A percentile compares a stretch with the other conserved stretches of the same genome.
phyloP scores from a whole-genome alignment of 2,113 vertebrate species.

The Cyanoderma ruficeps region DNA sequence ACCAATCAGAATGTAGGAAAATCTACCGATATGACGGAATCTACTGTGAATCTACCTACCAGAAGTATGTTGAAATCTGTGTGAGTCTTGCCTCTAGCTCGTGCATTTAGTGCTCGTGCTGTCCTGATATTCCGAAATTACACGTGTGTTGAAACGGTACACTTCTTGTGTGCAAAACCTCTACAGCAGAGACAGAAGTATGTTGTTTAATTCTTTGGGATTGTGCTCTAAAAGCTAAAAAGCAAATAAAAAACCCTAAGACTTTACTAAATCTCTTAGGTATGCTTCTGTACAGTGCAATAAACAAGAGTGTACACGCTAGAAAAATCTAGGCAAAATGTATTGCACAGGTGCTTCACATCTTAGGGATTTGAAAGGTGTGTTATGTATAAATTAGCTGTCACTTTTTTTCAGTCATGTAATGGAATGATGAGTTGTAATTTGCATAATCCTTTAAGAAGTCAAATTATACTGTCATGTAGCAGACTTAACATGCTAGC shows the following conservation, averaged over 20 bases:
- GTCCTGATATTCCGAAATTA: constrained; percentile 74
- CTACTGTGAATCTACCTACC: constrained; percentile 88
- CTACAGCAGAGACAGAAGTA: constrained; percentile 53
- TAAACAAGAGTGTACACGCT: constrained; percentile 76
- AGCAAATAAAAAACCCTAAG: constrained; percentile 27
- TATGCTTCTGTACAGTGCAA: constrained; percentile 75
- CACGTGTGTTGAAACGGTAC: constrained; percentile 71
- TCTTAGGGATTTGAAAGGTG: constrained; percentile 91
- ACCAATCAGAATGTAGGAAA: constrained; percentile 87
- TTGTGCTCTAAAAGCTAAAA: constrained; percentile 69
- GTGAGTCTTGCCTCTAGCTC: constrained; percentile 84
- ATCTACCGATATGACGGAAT: constrained; percentile 87
- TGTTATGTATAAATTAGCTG: constrained; percentile 96
- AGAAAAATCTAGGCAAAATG: constrained; percentile 80
- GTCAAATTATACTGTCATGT: constrained; percentile 97
- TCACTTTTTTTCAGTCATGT: constrained; percentile 92
- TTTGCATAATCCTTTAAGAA: constrained; percentile 98
- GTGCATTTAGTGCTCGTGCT: constrained; percentile 82
- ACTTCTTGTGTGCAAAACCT: constrained; percentile 70
- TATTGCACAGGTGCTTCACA: constrained; percentile 87
- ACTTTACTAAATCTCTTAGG: constrained; percentile 70
- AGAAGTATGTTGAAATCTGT: constrained; percentile 88
- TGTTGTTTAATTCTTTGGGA: constrained; percentile 70
- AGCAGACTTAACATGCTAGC: constrained; percentile 96
- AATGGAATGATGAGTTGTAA: constrained; percentile 92